phyloP scores from a whole-genome alignment of 30 jellyfish, hydroid and myxozoan species.

The Cassiopea xamachana region DNA sequence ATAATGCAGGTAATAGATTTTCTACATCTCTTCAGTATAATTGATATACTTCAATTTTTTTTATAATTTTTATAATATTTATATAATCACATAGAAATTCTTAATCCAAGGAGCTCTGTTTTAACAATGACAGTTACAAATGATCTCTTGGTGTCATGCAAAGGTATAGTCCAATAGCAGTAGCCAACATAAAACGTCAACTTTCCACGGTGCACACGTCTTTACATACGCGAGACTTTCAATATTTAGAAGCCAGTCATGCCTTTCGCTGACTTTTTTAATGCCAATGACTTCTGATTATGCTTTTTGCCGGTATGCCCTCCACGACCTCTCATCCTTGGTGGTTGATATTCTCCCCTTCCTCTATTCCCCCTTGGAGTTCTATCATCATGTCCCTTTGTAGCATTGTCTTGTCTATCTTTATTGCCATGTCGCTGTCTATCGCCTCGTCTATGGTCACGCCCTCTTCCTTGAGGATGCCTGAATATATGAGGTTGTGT shows the following conservation, averaged over 20 bases:
- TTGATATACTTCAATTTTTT: too few relatives aligned
- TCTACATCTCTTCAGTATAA: too few relatives aligned
- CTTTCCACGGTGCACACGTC: too few relatives aligned
- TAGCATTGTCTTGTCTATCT: constrained; percentile 13
- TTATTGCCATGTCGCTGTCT: background rate
- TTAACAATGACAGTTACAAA: too few relatives aligned
- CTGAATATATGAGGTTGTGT: background rate
- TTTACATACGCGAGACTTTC: too few relatives aligned
- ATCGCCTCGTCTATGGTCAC: constrained; percentile 13
- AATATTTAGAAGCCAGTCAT: background rate
- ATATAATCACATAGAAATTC: too few relatives aligned
- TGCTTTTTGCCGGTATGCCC: constrained; percentile 33
- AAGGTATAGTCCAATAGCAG: too few relatives aligned
- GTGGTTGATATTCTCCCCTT: constrained; percentile 1
- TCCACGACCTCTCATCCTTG: constrained; percentile 32
- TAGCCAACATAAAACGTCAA: too few relatives aligned
- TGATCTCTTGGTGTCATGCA: too few relatives aligned
- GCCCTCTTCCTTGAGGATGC: background rate
- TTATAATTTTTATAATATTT: too few relatives aligned
- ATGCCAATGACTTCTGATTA: constrained; percentile 32
- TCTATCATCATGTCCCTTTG: background rate
- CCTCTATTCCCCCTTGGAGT: background rate
- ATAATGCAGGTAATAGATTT: too few relatives aligned
- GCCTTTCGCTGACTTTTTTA: constrained; percentile 25
- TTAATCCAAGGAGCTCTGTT: too few relatives aligned